Conservation (phyloP, 2,888 invertebrate species). For the Nephrotoma appendiculata region DNA sequence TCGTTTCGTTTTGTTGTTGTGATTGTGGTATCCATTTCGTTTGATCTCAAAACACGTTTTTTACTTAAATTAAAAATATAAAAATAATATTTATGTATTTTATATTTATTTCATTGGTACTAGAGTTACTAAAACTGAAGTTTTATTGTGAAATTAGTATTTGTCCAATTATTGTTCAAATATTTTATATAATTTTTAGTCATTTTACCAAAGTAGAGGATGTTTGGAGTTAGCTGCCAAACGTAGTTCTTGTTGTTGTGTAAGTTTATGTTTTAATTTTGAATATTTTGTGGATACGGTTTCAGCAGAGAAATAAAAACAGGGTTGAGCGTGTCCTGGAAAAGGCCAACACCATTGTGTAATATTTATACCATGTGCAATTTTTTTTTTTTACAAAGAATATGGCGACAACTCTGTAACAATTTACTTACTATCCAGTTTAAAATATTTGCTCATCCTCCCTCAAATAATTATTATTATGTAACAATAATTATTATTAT, state of each 20-base stretch:
- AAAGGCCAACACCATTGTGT: neutral
- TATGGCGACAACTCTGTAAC: neutral
- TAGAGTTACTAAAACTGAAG: neutral
- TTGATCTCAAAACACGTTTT: neutral
- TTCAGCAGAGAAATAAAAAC: neutral
- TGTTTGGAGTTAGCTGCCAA: neutral
- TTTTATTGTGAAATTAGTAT: neutral
- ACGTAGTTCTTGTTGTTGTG: neutral
- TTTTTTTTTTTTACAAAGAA: neutral
- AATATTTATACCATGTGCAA: neutral
- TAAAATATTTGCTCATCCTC: neutral
- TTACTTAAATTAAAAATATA: neutral
- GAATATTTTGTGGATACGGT: neutral
- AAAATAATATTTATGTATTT: neutral
- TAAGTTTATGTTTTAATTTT: neutral
- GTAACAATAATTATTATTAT: neutral
- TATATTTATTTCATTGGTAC: neutral
- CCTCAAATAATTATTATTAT: neutral
- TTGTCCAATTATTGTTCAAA: neutral
- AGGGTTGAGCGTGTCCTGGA: neutral
- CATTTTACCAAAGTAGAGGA: slow-evolving; percentile 3
- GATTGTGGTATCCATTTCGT: neutral
- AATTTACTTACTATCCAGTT: neutral
- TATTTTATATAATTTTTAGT: neutral
- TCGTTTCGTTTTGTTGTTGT: neutral